phyloP scores from a whole-genome alignment of 2,113 vertebrate genomes.

The Chrysochloris asiatica region DNA sequence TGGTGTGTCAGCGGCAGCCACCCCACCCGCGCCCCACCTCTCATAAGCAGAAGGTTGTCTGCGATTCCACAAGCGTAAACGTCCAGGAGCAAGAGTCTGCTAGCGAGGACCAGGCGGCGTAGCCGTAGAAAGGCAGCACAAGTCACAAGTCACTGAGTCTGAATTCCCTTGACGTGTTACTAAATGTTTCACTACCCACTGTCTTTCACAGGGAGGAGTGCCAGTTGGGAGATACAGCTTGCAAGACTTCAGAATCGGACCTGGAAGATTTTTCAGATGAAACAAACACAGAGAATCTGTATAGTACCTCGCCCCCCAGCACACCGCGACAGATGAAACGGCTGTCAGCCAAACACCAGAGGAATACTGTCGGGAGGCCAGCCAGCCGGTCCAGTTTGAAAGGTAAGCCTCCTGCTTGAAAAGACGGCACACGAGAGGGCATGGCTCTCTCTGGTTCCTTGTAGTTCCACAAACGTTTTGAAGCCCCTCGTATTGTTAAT shows the following conservation, averaged over 20 bases:
- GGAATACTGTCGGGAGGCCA: slow-evolving; percentile 84
- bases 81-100: no score
- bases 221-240: slow-evolving; percentile 83
- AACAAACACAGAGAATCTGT: slow-evolving; percentile 89
- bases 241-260: slow-evolving; percentile 86
- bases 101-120: no score
- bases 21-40: no score
- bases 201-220: slow-evolving; percentile 85
- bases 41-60: no score
- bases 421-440: no score
- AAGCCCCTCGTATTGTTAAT: no score
- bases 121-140: no score
- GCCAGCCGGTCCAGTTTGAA: slow-evolving; percentile 86
- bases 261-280: slow-evolving; percentile 92
- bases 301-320: slow-evolving; percentile 92
- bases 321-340: slow-evolving; percentile 96
- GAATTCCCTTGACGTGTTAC: not conserved
- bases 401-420: slow-evolving; percentile 79
- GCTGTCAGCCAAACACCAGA: slow-evolving; percentile 94
- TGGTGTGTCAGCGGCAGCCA: no score
- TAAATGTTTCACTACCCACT: not conserved
- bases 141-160: no score
- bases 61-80: no score
- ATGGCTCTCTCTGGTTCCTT: no score
- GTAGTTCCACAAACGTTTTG: no score